phyloP scores from a whole-genome alignment of 92 coral and sea anemone species.

The Nematostella vectensis region DNA sequence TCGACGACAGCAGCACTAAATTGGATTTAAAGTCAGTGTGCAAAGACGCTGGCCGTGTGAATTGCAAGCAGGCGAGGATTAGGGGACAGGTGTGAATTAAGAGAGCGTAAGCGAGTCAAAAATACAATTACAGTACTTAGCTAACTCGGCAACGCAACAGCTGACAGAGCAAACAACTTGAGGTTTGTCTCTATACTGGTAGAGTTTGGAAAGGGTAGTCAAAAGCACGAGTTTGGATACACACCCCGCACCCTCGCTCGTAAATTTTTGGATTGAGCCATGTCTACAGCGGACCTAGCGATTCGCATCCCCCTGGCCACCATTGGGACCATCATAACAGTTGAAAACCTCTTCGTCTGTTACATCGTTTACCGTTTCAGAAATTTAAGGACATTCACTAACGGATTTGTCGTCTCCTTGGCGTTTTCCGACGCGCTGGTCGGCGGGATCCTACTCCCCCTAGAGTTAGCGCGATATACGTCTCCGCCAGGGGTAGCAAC shows the following conservation, averaged over 20 bases:
- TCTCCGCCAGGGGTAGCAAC: constrained; percentile 2
- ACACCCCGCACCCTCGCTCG: too few species aligned
- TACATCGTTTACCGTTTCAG: constrained; percentile 59
- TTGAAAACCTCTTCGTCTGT: constrained; percentile 63
- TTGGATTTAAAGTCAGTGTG: too few species aligned
- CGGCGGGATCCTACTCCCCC: constrained; percentile 60
- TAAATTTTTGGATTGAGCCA: too few species aligned
- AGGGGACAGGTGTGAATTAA: neutral
- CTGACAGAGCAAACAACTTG: neutral
- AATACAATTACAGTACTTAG: neutral
- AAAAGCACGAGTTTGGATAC: too few species aligned
- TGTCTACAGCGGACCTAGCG: constrained; percentile 7
- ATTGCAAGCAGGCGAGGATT: neutral
- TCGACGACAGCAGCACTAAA: too few species aligned
- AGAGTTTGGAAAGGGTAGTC: too few species aligned
- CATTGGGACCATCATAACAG: constrained; percentile 49
- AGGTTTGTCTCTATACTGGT: neutral
- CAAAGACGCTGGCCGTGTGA: too few species aligned
- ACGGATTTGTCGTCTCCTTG: constrained; percentile 67
- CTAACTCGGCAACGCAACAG: neutral
- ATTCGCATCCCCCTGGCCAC: constrained; percentile 27
- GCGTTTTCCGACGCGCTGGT: constrained; percentile 72
- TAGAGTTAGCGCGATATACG: constrained; percentile 14
- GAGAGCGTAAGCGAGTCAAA: neutral
- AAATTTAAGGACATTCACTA: constrained; percentile 58